Conservation (phyloP, 2,888 invertebrate species). For the Phortica magna region DNA sequence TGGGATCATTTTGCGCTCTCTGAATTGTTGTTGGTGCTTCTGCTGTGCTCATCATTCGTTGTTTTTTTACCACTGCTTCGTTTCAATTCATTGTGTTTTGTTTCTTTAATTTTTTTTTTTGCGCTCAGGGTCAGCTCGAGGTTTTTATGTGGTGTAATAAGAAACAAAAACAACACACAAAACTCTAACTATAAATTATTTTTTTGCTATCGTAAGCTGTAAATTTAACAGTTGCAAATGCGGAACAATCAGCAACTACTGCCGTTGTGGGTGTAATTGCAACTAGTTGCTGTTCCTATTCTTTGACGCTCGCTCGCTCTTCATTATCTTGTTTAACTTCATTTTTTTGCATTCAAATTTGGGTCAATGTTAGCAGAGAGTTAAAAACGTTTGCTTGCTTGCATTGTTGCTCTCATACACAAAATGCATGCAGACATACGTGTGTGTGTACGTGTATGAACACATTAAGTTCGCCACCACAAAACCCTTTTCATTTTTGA, state of each 20-base stretch:
- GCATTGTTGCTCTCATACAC: not conserved
- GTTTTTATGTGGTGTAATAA: constrained; percentile 60
- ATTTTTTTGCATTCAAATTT: constrained; percentile 67
- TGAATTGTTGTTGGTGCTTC: constrained; percentile 25
- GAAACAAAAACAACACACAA: not conserved
- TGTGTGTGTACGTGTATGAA: not conserved
- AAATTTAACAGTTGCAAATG: no score
- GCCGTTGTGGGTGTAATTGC: constrained; percentile 35
- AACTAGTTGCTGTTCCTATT: not conserved
- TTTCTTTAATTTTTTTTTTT: constrained; percentile 57
- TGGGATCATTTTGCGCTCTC: constrained; percentile 40
- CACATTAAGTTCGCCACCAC: no score
- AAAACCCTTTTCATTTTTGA: no score
- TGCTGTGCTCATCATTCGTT: constrained; percentile 11
- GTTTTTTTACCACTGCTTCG: constrained; percentile 48
- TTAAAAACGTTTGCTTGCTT: not conserved
- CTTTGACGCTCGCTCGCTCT: not conserved
- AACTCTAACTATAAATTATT: not conserved
- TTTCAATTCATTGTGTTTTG: constrained; percentile 37
- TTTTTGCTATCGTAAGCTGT: constrained; percentile 28
- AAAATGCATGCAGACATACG: not conserved
- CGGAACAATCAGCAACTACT: constrained; percentile 33
- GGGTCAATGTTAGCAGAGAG: constrained; percentile 71
- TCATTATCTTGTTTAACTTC: not conserved
- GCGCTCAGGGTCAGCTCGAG: constrained; percentile 78